These are phyloP conservation scores for Eretmochelys imbricata DNA, from an alignment of 2,113 vertebrate genomes.

Conservation along the genomic window DNA sequence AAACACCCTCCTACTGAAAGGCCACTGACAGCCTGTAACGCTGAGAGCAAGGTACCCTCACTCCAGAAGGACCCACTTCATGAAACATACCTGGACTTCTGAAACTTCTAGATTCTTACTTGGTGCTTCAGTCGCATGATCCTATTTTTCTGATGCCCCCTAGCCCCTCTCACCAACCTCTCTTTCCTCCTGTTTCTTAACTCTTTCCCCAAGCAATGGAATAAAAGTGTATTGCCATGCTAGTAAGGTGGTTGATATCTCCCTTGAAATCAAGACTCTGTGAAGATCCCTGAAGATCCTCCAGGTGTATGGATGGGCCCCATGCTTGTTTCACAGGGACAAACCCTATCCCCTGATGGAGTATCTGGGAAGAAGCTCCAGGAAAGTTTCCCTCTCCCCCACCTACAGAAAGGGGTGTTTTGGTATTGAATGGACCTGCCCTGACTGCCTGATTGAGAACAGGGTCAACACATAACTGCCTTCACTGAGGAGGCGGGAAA, in stretches of 20 bases:
- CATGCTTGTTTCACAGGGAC: background rate
- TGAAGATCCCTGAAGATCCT: background rate
- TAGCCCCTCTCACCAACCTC: background rate
- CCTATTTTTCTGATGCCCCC: background rate
- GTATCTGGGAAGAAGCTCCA: background rate
- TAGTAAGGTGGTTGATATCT: background rate
- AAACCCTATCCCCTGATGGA: background rate
- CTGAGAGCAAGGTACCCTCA: background rate
- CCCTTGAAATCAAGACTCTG: background rate
- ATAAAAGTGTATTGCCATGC: background rate
- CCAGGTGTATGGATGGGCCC: background rate
- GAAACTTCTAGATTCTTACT: background rate
- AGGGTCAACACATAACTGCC: background rate
- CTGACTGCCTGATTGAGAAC: background rate
- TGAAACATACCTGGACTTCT: background rate
- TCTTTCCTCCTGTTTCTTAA: background rate
- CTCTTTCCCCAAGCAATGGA: background rate
- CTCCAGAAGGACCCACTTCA: background rate
- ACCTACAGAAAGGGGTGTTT: background rate
- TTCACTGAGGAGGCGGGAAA: background rate
- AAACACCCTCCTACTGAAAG: background rate
- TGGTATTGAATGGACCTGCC: background rate
- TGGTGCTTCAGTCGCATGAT: background rate
- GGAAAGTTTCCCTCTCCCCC: background rate
- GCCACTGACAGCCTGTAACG: background rate